These are phyloP conservation scores for Palythoa caribaeorum DNA, from an alignment of 92 coral and sea anemone species.

Conservation along the genomic window DNA sequence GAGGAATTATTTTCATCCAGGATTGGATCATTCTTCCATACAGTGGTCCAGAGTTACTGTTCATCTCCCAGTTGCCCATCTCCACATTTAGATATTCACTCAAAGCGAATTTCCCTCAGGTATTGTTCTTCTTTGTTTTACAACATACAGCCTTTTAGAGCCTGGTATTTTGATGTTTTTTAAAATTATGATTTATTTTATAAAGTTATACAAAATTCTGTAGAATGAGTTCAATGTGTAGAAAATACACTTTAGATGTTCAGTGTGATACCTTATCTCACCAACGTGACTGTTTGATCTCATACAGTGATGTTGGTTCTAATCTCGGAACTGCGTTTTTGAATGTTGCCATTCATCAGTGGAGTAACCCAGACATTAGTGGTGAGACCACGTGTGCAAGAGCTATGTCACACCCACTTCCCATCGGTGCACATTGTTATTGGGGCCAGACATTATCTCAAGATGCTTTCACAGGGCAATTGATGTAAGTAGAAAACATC, in stretches of 20 bases:
- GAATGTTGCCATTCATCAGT: constrained; percentile 13
- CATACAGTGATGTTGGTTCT: constrained; percentile 13
- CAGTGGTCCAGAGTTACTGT: not conserved
- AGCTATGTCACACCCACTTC: not conserved
- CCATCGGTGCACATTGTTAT: not conserved
- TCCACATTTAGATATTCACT: not conserved
- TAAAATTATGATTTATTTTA: not conserved
- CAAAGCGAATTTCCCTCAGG: constrained; percentile 3
- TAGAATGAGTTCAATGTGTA: not conserved
- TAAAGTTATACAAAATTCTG: not conserved
- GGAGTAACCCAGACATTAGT: not conserved
- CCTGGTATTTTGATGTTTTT: not conserved
- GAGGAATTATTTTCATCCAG: not conserved
- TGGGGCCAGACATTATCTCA: constrained; percentile 13
- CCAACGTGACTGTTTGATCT: not conserved
- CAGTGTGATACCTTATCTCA: constrained; percentile 13
- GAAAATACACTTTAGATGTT: constrained; percentile 12
- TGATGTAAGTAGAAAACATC: not conserved
- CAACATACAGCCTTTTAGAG: not conserved
- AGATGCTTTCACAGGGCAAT: constrained; percentile 6
- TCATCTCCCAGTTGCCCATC: constrained; percentile 12
- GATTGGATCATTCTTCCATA: not conserved
- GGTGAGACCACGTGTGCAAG: constrained; percentile 16
- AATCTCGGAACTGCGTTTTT: constrained; percentile 2
- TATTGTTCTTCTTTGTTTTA: constrained; percentile 2